phyloP scores from a whole-genome alignment of 2,797 vertebrate genomes.

The Premnoplex brunnescens region DNA sequence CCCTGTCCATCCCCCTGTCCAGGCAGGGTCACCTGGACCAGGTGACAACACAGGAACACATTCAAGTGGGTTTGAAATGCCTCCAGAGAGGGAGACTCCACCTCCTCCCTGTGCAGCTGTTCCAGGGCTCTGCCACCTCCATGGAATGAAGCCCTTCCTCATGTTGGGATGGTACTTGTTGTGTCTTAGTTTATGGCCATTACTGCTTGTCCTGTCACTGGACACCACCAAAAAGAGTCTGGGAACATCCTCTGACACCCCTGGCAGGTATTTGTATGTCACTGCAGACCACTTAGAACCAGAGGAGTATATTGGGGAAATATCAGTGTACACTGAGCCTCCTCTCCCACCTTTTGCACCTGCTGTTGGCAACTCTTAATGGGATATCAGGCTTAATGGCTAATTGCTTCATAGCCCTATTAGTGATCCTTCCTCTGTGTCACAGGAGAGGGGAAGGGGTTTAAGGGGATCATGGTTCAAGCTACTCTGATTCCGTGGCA shows the following conservation, averaged over 20 bases:
- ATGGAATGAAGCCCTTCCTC: not conserved
- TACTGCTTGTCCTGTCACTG: not conserved
- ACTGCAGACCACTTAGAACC: not conserved
- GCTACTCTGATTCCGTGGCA: accelerated
- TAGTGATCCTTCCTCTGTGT: not conserved
- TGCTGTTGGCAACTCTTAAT: conserved; percentile 17
- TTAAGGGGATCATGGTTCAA: not conserved
- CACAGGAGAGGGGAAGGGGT: not conserved
- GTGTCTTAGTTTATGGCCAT: not conserved
- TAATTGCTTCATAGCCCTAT: not conserved
- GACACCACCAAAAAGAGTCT: not conserved
- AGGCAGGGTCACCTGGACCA: not conserved
- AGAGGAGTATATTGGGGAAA: not conserved
- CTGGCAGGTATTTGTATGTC: not conserved
- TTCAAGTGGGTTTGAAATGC: not conserved
- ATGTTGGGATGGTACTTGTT: not conserved
- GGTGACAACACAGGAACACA: not conserved
- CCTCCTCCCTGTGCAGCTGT: accelerated
- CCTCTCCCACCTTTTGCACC: not conserved
- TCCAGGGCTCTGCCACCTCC: not conserved
- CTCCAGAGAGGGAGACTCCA: not conserved
- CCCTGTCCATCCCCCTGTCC: not conserved
- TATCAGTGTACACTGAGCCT: accelerated
- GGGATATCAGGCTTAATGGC: conserved; percentile 34
- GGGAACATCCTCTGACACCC: not conserved